Conservation (phyloP, 2,797 vertebrate genomes). For the Eutrigla gurnardus region DNA sequence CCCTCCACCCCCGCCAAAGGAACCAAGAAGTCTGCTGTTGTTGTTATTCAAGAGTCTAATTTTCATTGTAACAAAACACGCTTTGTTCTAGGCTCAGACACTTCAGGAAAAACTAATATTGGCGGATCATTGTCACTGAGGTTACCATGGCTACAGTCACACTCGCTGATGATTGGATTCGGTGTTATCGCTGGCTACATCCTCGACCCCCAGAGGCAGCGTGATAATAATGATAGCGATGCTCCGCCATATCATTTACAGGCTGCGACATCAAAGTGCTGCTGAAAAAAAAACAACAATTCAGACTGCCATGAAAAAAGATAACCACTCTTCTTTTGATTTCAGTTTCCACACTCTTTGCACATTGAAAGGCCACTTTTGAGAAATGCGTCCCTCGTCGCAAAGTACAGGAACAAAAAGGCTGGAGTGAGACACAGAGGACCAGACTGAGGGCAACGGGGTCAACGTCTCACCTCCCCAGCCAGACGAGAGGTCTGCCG, state of each 20-base stretch:
- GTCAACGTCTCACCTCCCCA: slow-evolving; percentile 65
- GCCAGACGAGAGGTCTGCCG: slow-evolving; percentile 72
- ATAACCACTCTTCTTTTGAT: slow-evolving; percentile 11
- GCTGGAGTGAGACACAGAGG: slow-evolving; percentile 12
- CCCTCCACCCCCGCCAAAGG: neutral
- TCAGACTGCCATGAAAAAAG: neutral
- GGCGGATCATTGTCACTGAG: slow-evolving; percentile 64
- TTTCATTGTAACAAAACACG: slow-evolving; percentile 76
- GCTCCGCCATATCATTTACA: slow-evolving; percentile 74
- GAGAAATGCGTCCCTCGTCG: slow-evolving; percentile 5
- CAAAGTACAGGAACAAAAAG: slow-evolving; percentile 30
- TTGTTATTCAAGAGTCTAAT: slow-evolving; percentile 72
- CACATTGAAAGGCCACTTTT: slow-evolving; percentile 7
- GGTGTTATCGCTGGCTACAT: slow-evolving; percentile 74
- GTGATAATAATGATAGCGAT: slow-evolving; percentile 73
- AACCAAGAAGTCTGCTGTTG: slow-evolving; percentile 58
- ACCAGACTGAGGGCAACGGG: slow-evolving; percentile 60
- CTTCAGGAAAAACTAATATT: slow-evolving; percentile 75
- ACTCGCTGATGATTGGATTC: slow-evolving; percentile 76
- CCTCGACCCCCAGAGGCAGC: slow-evolving; percentile 69
- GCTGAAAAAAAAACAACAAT: neutral
- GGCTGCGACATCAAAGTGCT: slow-evolving; percentile 70
- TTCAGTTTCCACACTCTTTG: slow-evolving; percentile 24
- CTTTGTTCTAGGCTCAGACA: slow-evolving; percentile 76
- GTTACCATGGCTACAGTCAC: slow-evolving; percentile 76